Conservation (phyloP, 2,797 vertebrate species). For the Pipistrellus pipistrellus region DNA sequence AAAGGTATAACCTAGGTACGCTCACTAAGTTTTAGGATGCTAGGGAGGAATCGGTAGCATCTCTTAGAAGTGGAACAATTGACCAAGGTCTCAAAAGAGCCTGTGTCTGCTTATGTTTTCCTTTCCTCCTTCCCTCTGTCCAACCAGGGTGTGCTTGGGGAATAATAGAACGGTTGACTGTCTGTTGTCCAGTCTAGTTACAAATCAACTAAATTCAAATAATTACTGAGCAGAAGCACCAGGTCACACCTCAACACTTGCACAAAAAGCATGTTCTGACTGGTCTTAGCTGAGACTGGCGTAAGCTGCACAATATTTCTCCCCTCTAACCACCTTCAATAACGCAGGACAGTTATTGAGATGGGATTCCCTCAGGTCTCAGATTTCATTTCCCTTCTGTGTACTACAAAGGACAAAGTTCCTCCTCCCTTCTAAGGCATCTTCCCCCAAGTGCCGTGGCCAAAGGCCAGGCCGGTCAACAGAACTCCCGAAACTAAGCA, state of each 20-base stretch:
- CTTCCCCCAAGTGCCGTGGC: not conserved
- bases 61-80: not conserved
- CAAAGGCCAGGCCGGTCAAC: slow-evolving; percentile 44
- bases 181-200: not conserved
- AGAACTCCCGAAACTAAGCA: not conserved
- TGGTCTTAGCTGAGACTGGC: not conserved
- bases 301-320: not conserved
- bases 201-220: slow-evolving; percentile 15
- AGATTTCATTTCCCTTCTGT: slow-evolving; percentile 28
- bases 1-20: not conserved
- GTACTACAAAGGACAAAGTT: not conserved
- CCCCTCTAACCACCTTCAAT: not conserved
- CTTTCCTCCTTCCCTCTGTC: not conserved
- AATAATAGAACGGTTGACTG: not conserved
- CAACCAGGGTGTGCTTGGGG: not conserved
- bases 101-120: not conserved
- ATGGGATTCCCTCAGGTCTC: slow-evolving; percentile 1
- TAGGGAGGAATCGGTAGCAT: not conserved
- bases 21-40: not conserved
- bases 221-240: not conserved
- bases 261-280: not conserved
- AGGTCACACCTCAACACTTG: not conserved
- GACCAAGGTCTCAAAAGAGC: not conserved
- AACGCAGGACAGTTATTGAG: not conserved
- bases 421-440: slow-evolving; percentile 40